These are phyloP conservation scores for Ylistrum balloti DNA, from an alignment of 1,140 invertebrate species.

Conservation along the genomic window DNA sequence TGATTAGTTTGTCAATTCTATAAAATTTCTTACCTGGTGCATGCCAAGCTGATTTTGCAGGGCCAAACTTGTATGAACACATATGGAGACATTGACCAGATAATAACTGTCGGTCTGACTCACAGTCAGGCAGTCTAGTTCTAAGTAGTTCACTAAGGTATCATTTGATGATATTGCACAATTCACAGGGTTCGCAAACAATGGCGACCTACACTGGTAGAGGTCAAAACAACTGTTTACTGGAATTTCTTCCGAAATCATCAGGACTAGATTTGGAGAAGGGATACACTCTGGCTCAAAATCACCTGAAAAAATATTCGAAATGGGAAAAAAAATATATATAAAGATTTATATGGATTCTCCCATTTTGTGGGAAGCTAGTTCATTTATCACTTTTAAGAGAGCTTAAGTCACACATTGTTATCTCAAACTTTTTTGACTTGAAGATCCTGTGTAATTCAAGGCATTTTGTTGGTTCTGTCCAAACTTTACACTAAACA, in stretches of 20 bases:
- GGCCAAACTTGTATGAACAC: background rate
- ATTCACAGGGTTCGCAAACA: background rate
- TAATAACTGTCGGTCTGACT: background rate
- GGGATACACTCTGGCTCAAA: background rate
- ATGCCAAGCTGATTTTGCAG: background rate
- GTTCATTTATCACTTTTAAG: no score
- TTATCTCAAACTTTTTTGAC: no score
- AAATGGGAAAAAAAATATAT: no score
- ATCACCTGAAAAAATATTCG: background rate
- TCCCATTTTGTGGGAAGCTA: no score
- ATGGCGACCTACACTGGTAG: background rate
- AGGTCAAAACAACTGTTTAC: background rate
- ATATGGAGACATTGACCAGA: background rate
- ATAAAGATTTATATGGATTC: no score
- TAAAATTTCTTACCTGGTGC: background rate
- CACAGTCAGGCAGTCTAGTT: background rate
- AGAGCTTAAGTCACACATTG: no score
- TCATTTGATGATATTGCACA: background rate
- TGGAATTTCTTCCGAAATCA: background rate
- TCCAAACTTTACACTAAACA: no score
- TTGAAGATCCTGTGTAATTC: no score
- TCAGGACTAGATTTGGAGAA: constrained; percentile 25
- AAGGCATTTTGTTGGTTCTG: no score
- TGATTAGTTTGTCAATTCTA: no score
- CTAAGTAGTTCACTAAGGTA: background rate